Conservation (phyloP, 35 echinoderm and acorn worm species). For the Heliocidaris erythrogramma region DNA sequence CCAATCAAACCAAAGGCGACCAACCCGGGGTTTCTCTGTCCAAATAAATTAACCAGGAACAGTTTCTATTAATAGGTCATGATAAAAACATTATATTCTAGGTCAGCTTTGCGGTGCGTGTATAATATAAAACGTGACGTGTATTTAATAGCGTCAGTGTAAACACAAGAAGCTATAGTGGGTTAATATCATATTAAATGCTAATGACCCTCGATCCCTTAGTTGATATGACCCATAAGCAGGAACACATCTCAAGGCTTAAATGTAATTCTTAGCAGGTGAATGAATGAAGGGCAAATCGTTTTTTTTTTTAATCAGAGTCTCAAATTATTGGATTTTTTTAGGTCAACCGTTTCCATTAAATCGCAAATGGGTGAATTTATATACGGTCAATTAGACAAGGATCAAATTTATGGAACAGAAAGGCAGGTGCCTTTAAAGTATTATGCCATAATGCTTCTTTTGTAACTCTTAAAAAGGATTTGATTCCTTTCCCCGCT, state of each 20-base stretch:
- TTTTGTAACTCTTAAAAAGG: not conserved
- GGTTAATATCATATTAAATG: not conserved
- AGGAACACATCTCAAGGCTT: not conserved
- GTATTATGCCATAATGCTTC: not conserved
- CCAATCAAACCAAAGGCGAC: no score
- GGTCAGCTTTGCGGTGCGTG: no score
- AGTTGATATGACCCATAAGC: not conserved
- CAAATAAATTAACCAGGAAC: no score
- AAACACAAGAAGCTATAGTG: no score
- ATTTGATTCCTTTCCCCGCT: not conserved
- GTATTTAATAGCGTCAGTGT: no score
- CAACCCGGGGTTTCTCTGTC: no score
- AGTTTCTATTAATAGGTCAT: no score
- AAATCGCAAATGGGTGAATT: not conserved
- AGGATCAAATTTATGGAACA: not conserved
- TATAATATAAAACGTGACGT: no score
- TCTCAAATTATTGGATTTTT: not conserved
- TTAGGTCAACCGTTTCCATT: not conserved
- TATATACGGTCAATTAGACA: not conserved
- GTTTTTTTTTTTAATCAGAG: not conserved
- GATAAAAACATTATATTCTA: no score
- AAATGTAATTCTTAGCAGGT: not conserved
- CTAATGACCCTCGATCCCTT: not conserved
- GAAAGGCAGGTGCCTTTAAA: not conserved
- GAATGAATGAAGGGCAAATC: not conserved